phyloP scores from a whole-genome alignment of 92 coral and sea anemone genomes.

The Epizoanthus ramosus region DNA sequence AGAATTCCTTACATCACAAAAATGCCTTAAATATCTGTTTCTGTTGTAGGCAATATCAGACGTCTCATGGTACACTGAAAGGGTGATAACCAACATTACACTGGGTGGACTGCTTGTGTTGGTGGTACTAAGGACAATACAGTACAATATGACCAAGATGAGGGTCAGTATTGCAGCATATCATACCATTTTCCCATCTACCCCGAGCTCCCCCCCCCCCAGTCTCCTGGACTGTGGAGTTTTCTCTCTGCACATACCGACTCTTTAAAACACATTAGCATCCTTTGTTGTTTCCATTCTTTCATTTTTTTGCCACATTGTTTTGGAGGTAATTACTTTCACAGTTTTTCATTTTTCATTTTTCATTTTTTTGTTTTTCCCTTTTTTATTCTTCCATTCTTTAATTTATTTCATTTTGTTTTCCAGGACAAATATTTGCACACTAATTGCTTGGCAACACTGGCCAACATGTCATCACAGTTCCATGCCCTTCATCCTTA shows the following conservation, averaged over 20 bases:
- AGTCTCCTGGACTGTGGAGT: too few relatives aligned
- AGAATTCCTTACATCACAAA: too few relatives aligned
- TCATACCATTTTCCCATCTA: too few relatives aligned
- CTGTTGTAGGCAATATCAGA: constrained; percentile 63
- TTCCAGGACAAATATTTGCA: constrained; percentile 95
- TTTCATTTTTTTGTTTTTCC: not conserved
- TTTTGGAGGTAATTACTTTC: too few relatives aligned
- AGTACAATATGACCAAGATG: constrained; percentile 99
- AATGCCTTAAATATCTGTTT: not conserved
- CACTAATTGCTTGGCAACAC: constrained; percentile 96
- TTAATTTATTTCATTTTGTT: constrained; percentile 5
- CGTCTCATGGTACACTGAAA: constrained; percentile 96
- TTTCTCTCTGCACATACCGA: too few relatives aligned
- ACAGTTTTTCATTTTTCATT: not conserved
- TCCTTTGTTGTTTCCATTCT: too few relatives aligned
- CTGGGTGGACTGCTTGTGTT: constrained; percentile 94
- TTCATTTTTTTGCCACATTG: too few relatives aligned
- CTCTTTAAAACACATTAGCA: too few relatives aligned
- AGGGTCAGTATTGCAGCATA: constrained; percentile 70
- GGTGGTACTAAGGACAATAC: constrained; percentile 97
- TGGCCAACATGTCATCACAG: constrained; percentile 99
- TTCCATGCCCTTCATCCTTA: constrained; percentile 98
- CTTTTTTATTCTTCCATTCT: not conserved
- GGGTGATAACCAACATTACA: constrained; percentile 93
- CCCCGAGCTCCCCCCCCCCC: too few relatives aligned